These are phyloP conservation scores for Ceyx cyanopectus DNA, from an alignment of 2,113 vertebrate species.

Conservation along the genomic window DNA sequence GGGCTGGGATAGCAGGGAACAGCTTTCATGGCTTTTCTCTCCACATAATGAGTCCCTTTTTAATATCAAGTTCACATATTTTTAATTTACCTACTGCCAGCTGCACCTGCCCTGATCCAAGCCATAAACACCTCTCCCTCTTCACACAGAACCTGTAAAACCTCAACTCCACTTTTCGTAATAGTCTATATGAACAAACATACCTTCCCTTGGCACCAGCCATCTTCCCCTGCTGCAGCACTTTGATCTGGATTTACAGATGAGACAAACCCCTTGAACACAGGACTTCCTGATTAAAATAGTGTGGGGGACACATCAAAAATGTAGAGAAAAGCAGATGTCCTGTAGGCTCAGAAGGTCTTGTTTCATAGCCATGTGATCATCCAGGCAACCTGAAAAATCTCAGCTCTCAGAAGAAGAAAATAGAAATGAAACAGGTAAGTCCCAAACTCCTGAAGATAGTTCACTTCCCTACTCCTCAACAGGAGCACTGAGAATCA, in stretches of 20 bases:
- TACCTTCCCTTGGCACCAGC: not conserved
- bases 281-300: constrained; percentile 32
- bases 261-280: constrained; percentile 31
- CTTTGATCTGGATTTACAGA: constrained; percentile 55
- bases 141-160: constrained; percentile 5
- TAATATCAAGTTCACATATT: constrained; percentile 52
- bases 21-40: constrained; percentile 1
- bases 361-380: not conserved
- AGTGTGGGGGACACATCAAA: constrained; percentile 5
- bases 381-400: not conserved
- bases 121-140: constrained; percentile 26
- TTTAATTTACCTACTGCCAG: constrained; percentile 58
- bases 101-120: constrained; percentile 41
- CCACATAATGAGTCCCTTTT: not conserved
- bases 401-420: not conserved
- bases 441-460: not conserved
- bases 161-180: constrained; percentile 56
- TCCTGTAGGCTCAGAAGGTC: not conserved
- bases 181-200: constrained; percentile 42
- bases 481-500: not conserved
- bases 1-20: not conserved
- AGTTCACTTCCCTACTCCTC: not conserved
- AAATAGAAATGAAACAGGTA: not conserved
- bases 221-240: not conserved
- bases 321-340: not conserved